Conservation (phyloP, 2,113 vertebrate genomes). For the Dissostichus mawsoni region DNA sequence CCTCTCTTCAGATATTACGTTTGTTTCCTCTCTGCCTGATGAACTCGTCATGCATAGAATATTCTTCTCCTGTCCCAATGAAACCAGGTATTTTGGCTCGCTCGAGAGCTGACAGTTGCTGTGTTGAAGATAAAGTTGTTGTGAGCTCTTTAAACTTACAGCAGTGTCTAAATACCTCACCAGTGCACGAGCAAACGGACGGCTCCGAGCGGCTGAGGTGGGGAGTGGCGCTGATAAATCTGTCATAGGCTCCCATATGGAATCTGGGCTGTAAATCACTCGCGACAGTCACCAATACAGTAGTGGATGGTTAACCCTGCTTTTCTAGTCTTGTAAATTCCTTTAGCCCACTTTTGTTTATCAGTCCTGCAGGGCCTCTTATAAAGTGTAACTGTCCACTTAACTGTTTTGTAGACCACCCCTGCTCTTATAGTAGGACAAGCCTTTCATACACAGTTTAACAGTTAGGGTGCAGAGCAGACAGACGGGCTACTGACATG, state of each 20-base stretch:
- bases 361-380: not conserved
- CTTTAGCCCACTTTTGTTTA: constrained; percentile 36
- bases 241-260: constrained; percentile 48
- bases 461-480: constrained; percentile 30
- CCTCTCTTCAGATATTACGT: not conserved
- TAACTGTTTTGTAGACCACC: constrained; percentile 37
- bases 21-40: not conserved
- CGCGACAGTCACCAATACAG: constrained; percentile 12
- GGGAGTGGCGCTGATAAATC: constrained; percentile 67
- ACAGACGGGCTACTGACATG: constrained; percentile 13
- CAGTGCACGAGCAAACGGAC: constrained; percentile 31
- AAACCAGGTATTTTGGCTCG: constrained; percentile 31
- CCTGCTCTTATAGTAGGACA: constrained; percentile 14
- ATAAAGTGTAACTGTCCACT: constrained; percentile 2
- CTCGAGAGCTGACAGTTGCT: constrained; percentile 18
- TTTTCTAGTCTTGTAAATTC: constrained; percentile 41
- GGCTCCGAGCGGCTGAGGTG: constrained; percentile 31
- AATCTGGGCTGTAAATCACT: constrained; percentile 44
- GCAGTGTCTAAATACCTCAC: constrained; percentile 41
- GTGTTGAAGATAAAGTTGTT: constrained; percentile 17
- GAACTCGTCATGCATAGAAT: not conserved
- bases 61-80: not conserved
- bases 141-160: constrained; percentile 45
- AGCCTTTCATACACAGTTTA: constrained; percentile 21
- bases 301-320: constrained; percentile 33